Base-by-base conservation (phyloP, 64 coral and sea anemone species). In the Platygyra sinensis region DNA sequence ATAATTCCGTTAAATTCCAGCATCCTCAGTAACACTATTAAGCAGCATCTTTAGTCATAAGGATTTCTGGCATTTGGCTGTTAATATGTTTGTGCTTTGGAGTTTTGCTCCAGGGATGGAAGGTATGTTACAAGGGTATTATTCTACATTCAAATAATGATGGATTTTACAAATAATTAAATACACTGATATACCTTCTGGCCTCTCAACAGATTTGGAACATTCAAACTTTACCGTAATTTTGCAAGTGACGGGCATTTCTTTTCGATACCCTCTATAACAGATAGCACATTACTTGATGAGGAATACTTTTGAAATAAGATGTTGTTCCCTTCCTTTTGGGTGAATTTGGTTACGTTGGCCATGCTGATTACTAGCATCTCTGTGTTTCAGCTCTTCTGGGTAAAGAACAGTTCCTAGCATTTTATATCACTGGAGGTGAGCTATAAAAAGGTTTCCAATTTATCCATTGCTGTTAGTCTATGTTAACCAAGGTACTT, bases 11-110 rank as follows among this genome's bases (percentile, higher is more conserved):
- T 42, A 20, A 55, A 33, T 16, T 60, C 22, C 74, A 96, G 95
- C 81, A 22, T 73, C 82, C 24, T 78, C 91, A 16, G 24, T 93
- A 7, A 96, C 91, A 10, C 22, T 96, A 54, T 61, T 96, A 57
- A 96, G 91, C 20, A 93, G 91, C 69, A 72, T 82, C 59, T 96
- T 96, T 75, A 96, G 95, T 90, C 95, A 96, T 62, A 87, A 87
- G 84, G 95, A 96, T 22, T 78, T 96, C 27, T 96, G 95, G 95
- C 95, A 96, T 88, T 46, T 96, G 63, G 88, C 33, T 30, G 89
- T 96, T 46, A 96, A 96, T 77, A 96, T 96, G 95, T 96, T 94
- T 85, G 95, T 96, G 18, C 75, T 96, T 2, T 96, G 95, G 95
- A 96, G 88, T 65, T 96, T 96, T 94, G 95, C 95, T 82, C 95